Conservation (phyloP, 2,797 vertebrate species). For the Trematomus bernacchii region DNA sequence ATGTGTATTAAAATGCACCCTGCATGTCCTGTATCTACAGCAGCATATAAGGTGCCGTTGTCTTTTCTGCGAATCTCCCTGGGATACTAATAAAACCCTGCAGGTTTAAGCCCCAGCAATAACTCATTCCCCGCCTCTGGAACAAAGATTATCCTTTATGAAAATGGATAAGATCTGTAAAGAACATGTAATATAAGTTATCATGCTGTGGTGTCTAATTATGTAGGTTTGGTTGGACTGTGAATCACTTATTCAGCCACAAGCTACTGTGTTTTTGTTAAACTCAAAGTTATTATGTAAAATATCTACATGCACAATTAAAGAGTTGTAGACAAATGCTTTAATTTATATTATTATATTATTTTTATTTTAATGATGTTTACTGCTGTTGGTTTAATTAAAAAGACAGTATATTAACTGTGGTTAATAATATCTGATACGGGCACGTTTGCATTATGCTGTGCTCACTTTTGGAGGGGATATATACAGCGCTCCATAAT, state of each 20-base stretch:
- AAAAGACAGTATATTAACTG: background rate
- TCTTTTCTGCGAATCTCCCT: slow-evolving; percentile 17
- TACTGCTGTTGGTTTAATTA: background rate
- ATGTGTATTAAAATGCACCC: slow-evolving; percentile 2
- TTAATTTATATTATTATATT: background rate
- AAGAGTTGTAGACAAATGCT: background rate
- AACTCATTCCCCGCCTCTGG: slow-evolving; percentile 18
- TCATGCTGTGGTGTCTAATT: background rate
- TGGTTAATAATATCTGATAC: background rate
- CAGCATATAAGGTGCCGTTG: background rate
- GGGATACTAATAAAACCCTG: slow-evolving; percentile 26
- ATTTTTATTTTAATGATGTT: background rate
- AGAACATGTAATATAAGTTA: slow-evolving; percentile 5
- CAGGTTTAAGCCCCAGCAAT: slow-evolving; percentile 18
- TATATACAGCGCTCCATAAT: background rate
- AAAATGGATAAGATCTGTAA: slow-evolving; percentile 29
- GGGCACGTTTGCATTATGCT: background rate
- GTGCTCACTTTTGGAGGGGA: background rate
- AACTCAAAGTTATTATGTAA: background rate
- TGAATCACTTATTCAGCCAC: too few species aligned
- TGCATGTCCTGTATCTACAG: background rate
- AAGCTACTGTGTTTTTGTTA: too few species aligned
- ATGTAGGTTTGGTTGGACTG: background rate
- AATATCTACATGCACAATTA: background rate
- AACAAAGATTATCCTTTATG: slow-evolving; percentile 22